These are phyloP conservation scores for Megalops atlanticus DNA, from an alignment of 2,113 vertebrate genomes.

Conservation along the genomic window DNA sequence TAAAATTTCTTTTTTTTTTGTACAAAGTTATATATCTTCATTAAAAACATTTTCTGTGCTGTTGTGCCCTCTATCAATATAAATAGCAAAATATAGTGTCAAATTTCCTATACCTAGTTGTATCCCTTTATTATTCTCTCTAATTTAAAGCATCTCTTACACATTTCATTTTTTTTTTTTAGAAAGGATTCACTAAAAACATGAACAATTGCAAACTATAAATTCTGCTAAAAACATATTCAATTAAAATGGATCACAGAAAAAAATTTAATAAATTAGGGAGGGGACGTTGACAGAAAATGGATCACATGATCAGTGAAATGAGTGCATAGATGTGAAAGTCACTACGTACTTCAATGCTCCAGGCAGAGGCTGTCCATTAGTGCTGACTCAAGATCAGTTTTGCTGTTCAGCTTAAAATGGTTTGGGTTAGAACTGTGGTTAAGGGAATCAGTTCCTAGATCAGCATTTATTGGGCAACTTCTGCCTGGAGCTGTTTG, in stretches of 20 bases:
- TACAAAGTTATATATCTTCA: conserved; percentile 73
- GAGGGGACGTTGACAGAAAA: conserved; percentile 64
- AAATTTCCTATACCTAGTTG: conserved; percentile 66
- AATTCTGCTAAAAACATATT: conserved; percentile 40
- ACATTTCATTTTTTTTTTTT: conserved; percentile 49
- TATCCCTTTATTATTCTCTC: conserved; percentile 67
- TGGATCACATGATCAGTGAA: conserved; percentile 49
- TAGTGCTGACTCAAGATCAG: no score
- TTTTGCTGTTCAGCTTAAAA: no score
- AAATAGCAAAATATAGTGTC: conserved; percentile 87
- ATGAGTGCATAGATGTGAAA: conserved; percentile 78
- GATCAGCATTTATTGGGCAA: no score
- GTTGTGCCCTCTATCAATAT: conserved; percentile 83
- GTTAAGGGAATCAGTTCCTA: no score
- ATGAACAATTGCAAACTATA: conserved; percentile 43
- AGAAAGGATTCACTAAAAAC: conserved; percentile 39
- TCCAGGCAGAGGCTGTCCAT: no score
- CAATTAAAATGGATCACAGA: conserved; percentile 34
- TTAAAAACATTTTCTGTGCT: conserved; percentile 76
- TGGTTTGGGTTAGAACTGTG: no score
- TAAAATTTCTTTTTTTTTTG: conserved; percentile 77
- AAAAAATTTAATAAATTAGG: conserved; percentile 45
- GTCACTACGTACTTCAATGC: conserved; percentile 65
- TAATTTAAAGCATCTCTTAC: conserved; percentile 67
- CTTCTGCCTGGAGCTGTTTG: no score